Percentiles rank a stretch among this genome's conserved stretches.
Evolutionary conservation across 2,113 vertebrate species (phyloP).

Genomic region (Centropus bengalensis): DNA sequence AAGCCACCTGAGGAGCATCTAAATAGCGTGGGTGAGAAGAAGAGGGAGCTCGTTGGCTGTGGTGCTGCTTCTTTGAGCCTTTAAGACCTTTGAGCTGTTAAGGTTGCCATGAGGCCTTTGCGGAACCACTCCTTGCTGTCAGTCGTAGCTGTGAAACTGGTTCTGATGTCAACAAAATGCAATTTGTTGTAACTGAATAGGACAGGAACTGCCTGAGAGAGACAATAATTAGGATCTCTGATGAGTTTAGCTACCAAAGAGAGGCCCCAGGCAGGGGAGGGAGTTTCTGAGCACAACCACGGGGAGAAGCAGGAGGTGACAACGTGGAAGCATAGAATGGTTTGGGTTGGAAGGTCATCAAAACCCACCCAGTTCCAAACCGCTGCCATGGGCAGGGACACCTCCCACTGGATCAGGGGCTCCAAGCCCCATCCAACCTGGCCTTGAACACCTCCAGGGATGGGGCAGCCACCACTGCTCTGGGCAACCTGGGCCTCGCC

Average conservation of each 20-base stretch:
- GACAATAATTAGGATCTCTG: neutral
- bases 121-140: neutral
- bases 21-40: neutral
- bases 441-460: no score
- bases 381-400: no score
- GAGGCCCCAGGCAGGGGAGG: neutral
- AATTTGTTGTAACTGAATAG: neutral
- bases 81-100: rapidly evolving
- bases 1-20: neutral
- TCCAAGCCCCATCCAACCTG: no score
- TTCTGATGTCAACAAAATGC: neutral
- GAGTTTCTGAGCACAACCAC: neutral
- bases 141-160: neutral
- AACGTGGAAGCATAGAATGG: no score
- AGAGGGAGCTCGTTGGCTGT: neutral
- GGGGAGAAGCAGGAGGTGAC: neutral
- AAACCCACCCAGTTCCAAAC: no score
- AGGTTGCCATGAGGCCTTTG: rapidly evolving
- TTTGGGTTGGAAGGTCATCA: no score
- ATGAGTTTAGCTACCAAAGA: neutral
- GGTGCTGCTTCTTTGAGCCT: neutral
- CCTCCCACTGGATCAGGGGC: no score
- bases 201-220: neutral
- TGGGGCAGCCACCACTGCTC: no score
- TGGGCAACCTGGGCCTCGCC: no score